phyloP scores from a whole-genome alignment of 2,888 invertebrate genomes.

The Ametastegia equiseti region DNA sequence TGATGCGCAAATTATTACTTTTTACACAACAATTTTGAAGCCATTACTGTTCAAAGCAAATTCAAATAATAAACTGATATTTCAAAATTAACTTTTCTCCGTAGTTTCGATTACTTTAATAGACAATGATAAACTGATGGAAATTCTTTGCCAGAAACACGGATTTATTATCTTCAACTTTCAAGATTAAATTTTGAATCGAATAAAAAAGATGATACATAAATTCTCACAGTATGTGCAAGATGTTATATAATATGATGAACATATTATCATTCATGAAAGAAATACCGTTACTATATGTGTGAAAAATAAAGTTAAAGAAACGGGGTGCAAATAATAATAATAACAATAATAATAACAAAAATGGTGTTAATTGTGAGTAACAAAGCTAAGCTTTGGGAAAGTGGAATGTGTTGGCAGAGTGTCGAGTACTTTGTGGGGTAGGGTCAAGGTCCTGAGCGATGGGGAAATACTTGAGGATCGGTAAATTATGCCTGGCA shows the following conservation, averaged over 20 bases:
- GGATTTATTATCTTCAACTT: not conserved
- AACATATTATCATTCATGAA: constrained; percentile 23
- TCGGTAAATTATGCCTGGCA: constrained; percentile 28
- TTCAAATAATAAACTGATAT: not conserved
- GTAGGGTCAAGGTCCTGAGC: constrained; percentile 60
- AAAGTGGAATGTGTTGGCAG: constrained; percentile 73
- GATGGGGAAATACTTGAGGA: constrained; percentile 41
- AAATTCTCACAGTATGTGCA: not conserved
- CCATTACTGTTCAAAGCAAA: not conserved
- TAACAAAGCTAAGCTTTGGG: constrained; percentile 63
- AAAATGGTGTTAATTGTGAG: constrained; percentile 52
- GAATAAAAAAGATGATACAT: not conserved
- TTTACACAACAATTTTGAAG: constrained; percentile 1
- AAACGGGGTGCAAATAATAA: constrained; percentile 50
- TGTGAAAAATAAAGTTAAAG: constrained; percentile 55
- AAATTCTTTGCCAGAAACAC: not conserved
- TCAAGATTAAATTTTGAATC: not conserved
- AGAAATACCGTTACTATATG: constrained; percentile 51
- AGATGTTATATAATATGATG: constrained; percentile 10
- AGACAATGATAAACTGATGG: not conserved
- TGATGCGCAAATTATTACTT: constrained; percentile 5
- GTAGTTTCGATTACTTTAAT: not conserved
- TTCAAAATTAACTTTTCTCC: not conserved
- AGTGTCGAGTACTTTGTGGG: constrained; percentile 65
- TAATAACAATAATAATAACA: constrained; percentile 48